These are phyloP conservation scores for Dasypogon diadema DNA, from an alignment of 2,888 invertebrate species.

Conservation along the genomic window DNA sequence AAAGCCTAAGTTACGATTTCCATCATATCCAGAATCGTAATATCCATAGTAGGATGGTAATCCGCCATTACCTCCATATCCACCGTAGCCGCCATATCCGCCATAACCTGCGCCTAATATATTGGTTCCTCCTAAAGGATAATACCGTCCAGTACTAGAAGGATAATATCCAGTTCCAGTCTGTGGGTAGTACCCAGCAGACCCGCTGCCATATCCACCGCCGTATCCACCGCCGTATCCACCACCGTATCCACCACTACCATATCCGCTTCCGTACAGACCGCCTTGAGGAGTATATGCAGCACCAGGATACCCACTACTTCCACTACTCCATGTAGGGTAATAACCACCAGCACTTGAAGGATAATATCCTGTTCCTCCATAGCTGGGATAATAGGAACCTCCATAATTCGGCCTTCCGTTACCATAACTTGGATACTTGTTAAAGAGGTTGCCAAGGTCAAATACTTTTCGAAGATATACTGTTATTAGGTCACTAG, in stretches of 20 bases:
- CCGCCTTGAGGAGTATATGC: slow-evolving; percentile 54
- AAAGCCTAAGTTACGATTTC: slow-evolving; percentile 72
- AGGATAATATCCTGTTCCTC: slow-evolving; percentile 56
- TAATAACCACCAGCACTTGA: slow-evolving; percentile 1
- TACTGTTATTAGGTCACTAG: slow-evolving; percentile 7
- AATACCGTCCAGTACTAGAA: slow-evolving; percentile 59
- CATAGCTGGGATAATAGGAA: background rate
- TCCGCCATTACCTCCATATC: slow-evolving; percentile 74
- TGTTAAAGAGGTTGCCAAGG: slow-evolving; percentile 67
- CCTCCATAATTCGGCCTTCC: slow-evolving; percentile 55
- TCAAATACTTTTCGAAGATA: slow-evolving; percentile 64
- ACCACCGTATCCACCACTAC: background rate
- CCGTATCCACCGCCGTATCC: slow-evolving; percentile 57
- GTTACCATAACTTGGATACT: slow-evolving; percentile 54
- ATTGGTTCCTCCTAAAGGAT: slow-evolving; percentile 66
- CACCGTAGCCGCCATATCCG: slow-evolving; percentile 71
- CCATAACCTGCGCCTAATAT: slow-evolving; percentile 60
- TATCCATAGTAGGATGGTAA: slow-evolving; percentile 73
- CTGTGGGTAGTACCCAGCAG: slow-evolving; percentile 55
- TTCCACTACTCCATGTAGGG: background rate
- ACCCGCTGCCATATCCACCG: slow-evolving; percentile 54
- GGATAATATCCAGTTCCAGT: slow-evolving; percentile 49
- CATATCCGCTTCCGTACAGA: slow-evolving; percentile 50
- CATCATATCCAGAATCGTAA: slow-evolving; percentile 71
- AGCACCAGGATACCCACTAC: slow-evolving; percentile 32